These are phyloP conservation scores for Acanthosepion pharaonis DNA, from an alignment of 2,888 invertebrate species.

Conservation along the genomic window DNA sequence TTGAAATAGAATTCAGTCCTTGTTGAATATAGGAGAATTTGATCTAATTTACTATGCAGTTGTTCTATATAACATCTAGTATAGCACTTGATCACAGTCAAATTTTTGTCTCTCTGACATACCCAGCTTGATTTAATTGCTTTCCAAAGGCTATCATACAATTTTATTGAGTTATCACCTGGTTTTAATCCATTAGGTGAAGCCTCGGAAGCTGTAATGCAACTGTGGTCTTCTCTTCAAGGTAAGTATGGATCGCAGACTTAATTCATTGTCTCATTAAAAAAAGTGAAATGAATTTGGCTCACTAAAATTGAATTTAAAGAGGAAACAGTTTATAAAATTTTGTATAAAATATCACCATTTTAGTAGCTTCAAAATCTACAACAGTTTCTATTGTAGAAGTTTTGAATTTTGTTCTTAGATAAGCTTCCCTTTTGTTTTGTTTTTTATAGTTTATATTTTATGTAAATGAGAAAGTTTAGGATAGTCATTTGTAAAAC, in stretches of 20 bases:
- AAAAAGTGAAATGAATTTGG: neutral
- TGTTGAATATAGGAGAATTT: neutral
- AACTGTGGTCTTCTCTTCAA: slow-evolving; percentile 44
- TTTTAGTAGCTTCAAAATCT: neutral
- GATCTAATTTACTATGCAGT: neutral
- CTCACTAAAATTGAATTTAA: neutral
- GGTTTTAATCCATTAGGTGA: slow-evolving; percentile 46
- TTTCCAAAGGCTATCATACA: neutral
- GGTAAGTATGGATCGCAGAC: slow-evolving; percentile 43
- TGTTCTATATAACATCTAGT: neutral
- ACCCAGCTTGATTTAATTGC: neutral
- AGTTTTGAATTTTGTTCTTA: neutral
- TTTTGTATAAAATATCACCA: neutral
- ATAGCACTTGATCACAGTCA: neutral
- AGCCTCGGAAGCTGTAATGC: slow-evolving; percentile 42
- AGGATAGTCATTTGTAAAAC: neutral
- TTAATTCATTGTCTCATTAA: neutral
- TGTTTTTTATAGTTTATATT: neutral
- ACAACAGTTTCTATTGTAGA: neutral
- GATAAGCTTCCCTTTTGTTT: neutral
- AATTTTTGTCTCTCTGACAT: slow-evolving; percentile 33
- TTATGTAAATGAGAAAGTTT: neutral
- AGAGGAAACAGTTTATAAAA: neutral
- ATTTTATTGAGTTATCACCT: neutral
- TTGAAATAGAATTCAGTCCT: neutral